These are phyloP conservation scores for Philypnodon macrostomus DNA, from an alignment of 2,797 vertebrate species.

Conservation along the genomic window DNA sequence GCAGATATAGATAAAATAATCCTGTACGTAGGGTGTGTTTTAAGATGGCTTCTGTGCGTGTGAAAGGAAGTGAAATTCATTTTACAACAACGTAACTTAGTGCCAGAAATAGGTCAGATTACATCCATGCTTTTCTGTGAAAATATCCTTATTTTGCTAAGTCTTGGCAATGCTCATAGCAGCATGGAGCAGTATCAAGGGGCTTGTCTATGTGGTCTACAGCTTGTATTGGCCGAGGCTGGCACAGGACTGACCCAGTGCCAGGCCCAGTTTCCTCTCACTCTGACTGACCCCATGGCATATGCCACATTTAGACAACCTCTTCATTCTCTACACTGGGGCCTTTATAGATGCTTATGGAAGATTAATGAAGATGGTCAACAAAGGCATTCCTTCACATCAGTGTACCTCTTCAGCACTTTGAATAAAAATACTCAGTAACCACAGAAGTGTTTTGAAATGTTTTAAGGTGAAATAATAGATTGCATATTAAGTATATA, in stretches of 20 bases:
- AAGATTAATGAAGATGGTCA: constrained; percentile 64
- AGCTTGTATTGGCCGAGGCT: constrained; percentile 67
- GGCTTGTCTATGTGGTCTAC: constrained; percentile 45
- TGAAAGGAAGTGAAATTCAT: constrained; percentile 4
- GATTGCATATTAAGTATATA: background rate
- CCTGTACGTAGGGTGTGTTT: too few species aligned
- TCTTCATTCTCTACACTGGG: constrained; percentile 53
- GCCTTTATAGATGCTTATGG: constrained; percentile 43
- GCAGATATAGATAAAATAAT: background rate
- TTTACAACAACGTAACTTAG: constrained; percentile 14
- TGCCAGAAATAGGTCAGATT: constrained; percentile 32
- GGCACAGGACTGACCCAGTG: constrained; percentile 39
- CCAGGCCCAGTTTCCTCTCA: constrained; percentile 58
- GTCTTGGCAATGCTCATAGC: constrained; percentile 43
- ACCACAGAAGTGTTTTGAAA: constrained; percentile 27
- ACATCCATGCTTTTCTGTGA: constrained; percentile 56
- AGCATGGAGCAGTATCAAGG: constrained; percentile 35
- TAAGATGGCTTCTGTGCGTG: background rate
- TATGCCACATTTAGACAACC: constrained; percentile 37
- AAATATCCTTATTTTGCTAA: constrained; percentile 42
- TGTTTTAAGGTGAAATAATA: too few species aligned
- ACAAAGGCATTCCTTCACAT: constrained; percentile 51
- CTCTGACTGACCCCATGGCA: constrained; percentile 52
- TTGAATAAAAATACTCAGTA: constrained; percentile 22
- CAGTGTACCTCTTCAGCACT: constrained; percentile 25